Conservation (phyloP, 2,888 invertebrate genomes). For the Orthosia gracilis region DNA sequence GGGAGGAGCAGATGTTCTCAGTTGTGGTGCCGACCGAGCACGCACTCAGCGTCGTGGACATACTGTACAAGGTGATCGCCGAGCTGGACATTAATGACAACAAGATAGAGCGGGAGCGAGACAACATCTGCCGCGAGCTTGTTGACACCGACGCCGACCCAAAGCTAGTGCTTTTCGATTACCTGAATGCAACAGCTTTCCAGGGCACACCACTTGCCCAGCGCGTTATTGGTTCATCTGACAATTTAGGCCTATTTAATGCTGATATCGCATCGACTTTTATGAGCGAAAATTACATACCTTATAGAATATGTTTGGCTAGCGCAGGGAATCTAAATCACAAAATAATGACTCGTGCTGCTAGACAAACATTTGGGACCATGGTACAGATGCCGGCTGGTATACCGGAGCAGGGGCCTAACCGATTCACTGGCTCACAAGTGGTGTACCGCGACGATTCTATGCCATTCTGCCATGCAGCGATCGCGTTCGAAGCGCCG, state of each 20-base stretch:
- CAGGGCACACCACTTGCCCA: conserved; percentile 86
- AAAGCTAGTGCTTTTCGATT: conserved; percentile 83
- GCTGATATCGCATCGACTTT: conserved; percentile 69
- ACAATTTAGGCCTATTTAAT: conserved; percentile 92
- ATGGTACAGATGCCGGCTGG: conserved; percentile 54
- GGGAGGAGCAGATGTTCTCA: conserved; percentile 80
- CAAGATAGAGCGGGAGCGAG: conserved; percentile 76
- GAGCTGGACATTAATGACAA: conserved; percentile 70
- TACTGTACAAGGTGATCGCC: conserved; percentile 72
- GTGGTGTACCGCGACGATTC: conserved; percentile 80
- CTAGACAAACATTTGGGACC: conserved; percentile 90
- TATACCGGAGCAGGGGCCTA: conserved; percentile 65
- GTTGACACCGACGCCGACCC: conserved; percentile 79
- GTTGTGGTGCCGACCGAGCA: conserved; percentile 65
- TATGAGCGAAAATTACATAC: conserved; percentile 76
- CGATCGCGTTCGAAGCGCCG: conserved; percentile 87
- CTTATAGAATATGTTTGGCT: conserved; percentile 93
- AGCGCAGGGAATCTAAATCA: conserved; percentile 94
- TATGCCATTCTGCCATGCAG: conserved; percentile 83
- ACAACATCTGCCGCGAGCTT: conserved; percentile 77
- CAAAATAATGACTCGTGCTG: conserved; percentile 92
- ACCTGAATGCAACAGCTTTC: conserved; percentile 87
- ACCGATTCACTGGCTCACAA: conserved; percentile 73
- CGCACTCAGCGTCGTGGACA: conserved; percentile 60
- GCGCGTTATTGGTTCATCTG: conserved; percentile 92